phyloP scores from a whole-genome alignment of 2,797 vertebrate genomes.

The Tokudaia muenninki region DNA sequence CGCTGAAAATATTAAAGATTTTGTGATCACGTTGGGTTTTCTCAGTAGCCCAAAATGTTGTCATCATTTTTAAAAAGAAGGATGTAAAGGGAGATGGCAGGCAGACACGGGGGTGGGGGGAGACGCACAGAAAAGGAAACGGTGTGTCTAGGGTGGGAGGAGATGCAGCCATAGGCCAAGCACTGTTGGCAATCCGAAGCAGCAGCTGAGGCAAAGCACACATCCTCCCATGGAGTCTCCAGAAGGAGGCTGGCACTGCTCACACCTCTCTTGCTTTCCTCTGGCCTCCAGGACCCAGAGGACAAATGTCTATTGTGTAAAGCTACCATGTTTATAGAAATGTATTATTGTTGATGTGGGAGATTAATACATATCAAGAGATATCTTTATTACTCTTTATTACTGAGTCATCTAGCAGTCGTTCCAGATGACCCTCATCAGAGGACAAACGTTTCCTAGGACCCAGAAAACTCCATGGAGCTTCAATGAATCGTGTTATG shows the following conservation, averaged over 20 bases:
- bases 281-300: not conserved
- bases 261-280: not conserved
- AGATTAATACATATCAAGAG: not conserved
- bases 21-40: not conserved
- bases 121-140: not conserved
- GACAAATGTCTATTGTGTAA: not conserved
- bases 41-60: too few species aligned
- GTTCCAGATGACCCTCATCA: not conserved
- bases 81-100: not conserved
- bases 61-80: not conserved
- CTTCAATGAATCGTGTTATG: not conserved
- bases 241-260: not conserved
- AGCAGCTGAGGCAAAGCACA: not conserved
- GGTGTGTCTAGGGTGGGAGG: accelerated
- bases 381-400: not conserved
- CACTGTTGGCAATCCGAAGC: not conserved
- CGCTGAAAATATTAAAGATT: not conserved
- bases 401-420: not conserved
- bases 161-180: accelerated
- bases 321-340: not conserved
- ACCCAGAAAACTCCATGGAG: not conserved
- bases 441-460: not conserved
- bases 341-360: not conserved
- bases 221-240: not conserved
- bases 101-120: not conserved